Evolutionary conservation across 2,113 vertebrate genomes (phyloP).

Genomic region (Alligator mississippiensis): DNA sequence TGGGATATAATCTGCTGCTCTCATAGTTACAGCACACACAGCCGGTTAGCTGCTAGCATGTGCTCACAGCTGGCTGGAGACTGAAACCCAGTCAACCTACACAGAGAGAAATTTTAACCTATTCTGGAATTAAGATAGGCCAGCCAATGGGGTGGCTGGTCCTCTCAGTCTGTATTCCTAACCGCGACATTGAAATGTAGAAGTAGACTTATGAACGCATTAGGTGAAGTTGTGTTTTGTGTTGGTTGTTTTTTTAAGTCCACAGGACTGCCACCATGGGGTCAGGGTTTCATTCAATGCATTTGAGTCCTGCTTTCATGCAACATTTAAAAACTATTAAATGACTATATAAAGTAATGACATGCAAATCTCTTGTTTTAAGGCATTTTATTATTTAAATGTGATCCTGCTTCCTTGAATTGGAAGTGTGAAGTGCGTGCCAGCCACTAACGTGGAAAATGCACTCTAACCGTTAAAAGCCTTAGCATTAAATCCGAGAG

Average conservation of each 20-base stretch:
- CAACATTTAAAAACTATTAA: not conserved
- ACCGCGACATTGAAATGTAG: not conserved
- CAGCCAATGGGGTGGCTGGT: not conserved
- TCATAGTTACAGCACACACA: not conserved
- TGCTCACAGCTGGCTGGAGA: not conserved
- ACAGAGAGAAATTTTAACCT: no score
- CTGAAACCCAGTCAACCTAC: not conserved
- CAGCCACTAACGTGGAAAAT: not conserved
- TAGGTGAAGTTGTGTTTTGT: no score
- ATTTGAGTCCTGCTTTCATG: not conserved
- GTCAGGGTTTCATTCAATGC: not conserved
- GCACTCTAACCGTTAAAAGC: not conserved
- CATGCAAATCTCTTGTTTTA: rapidly evolving
- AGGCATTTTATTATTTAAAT: not conserved
- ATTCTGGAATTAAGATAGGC: not conserved
- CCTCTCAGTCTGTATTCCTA: not conserved
- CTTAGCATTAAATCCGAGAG: not conserved
- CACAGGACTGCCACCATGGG: not conserved
- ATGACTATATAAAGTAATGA: not conserved
- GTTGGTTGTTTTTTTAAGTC: not conserved
- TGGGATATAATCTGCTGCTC: not conserved
- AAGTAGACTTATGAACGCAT: not conserved
- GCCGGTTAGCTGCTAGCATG: not conserved
- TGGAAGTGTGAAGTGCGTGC: not conserved
- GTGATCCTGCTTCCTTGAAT: not conserved